phyloP scores from a whole-genome alignment of 2,888 invertebrate genomes.

The Alcis repandata region DNA sequence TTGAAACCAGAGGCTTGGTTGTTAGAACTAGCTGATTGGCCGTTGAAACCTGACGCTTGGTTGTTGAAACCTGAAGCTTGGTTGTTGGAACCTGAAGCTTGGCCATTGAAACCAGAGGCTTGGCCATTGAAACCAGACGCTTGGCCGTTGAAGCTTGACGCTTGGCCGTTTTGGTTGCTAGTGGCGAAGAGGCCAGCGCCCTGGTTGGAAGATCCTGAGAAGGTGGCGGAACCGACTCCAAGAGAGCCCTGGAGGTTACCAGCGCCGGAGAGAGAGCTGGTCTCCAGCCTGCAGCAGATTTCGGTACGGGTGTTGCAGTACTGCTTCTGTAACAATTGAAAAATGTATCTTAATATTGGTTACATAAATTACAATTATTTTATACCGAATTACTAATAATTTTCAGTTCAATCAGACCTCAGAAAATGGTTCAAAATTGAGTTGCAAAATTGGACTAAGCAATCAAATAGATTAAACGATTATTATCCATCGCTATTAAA shows the following conservation, averaged over 20 bases:
- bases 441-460: too few species aligned
- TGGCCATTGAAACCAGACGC: slow-evolving; percentile 12
- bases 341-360: slow-evolving; percentile 3
- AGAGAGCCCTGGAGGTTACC: slow-evolving; percentile 63
- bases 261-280: slow-evolving; percentile 60
- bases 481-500: too few species aligned
- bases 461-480: too few species aligned
- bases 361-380: not conserved
- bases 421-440: too few species aligned
- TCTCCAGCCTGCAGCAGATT: slow-evolving; percentile 81
- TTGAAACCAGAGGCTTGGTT: slow-evolving; percentile 30
- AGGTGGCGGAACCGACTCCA: slow-evolving; percentile 67
- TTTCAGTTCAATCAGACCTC: too few species aligned
- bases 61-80: slow-evolving; percentile 17
- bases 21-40: slow-evolving; percentile 12
- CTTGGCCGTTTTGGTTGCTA: slow-evolving; percentile 41
- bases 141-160: slow-evolving; percentile 11
- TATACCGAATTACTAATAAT: too few species aligned
- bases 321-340: slow-evolving; percentile 76
- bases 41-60: slow-evolving; percentile 13
- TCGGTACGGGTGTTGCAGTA: slow-evolving; percentile 80
- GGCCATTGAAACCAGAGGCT: slow-evolving; percentile 18
- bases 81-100: slow-evolving; percentile 30
- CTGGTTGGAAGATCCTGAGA: slow-evolving; percentile 59
- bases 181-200: slow-evolving; percentile 59